Evolutionary conservation across 2,888 invertebrate genomes (phyloP).

Genomic region (Thymelicus lineola): DNA sequence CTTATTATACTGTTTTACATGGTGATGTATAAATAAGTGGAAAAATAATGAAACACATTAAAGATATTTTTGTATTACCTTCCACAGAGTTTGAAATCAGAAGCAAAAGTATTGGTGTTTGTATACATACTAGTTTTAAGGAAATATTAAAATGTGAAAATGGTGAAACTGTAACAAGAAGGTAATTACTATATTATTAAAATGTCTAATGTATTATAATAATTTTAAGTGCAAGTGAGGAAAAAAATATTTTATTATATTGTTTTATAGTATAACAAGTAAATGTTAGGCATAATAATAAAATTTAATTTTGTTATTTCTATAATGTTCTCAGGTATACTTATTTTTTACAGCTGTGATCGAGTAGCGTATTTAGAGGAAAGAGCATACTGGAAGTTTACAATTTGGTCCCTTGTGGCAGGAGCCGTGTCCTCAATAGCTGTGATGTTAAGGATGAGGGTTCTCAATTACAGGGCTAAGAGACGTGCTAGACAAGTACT

Average conservation of each 20-base stretch:
- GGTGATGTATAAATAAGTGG: too few species aligned
- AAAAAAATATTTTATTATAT: too few species aligned
- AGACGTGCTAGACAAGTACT: slow-evolving; percentile 89
- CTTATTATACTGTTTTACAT: too few species aligned
- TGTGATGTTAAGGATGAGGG: slow-evolving; percentile 87
- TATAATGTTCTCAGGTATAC: not conserved
- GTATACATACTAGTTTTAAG: slow-evolving; percentile 93
- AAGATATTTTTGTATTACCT: slow-evolving; percentile 5
- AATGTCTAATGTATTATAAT: too few species aligned
- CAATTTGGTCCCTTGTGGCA: slow-evolving; percentile 88
- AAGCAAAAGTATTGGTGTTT: slow-evolving; percentile 92
- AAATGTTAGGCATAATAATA: too few species aligned
- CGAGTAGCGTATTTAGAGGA: slow-evolving; percentile 94
- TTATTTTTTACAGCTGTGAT: slow-evolving; percentile 89
- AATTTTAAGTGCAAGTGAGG: too few species aligned
- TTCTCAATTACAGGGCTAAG: slow-evolving; percentile 88
- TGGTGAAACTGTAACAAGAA: slow-evolving; percentile 92
- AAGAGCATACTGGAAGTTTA: slow-evolving; percentile 93
- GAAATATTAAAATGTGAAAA: slow-evolving; percentile 92
- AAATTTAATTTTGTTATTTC: too few species aligned
- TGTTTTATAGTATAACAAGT: too few species aligned
- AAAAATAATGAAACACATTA: too few species aligned
- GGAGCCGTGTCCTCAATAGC: slow-evolving; percentile 87
- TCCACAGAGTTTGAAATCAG: slow-evolving; percentile 91
- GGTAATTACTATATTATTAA: slow-evolving; percentile 67